Evolutionary conservation across 2,888 invertebrate species (phyloP).

Genomic region (Pseudolycoriella hygida): DNA sequence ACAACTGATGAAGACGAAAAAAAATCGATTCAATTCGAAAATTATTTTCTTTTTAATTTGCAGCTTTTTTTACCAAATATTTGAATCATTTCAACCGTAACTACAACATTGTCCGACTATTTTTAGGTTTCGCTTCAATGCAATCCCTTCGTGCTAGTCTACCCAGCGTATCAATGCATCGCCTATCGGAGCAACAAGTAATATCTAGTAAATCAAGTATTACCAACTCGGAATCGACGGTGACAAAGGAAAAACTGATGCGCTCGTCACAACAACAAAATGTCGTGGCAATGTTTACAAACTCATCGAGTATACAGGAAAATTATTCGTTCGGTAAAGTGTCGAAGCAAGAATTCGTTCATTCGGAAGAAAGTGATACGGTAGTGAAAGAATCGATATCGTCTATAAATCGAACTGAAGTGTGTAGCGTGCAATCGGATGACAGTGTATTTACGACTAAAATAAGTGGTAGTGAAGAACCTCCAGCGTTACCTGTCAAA

Average conservation of each 20-base stretch:
- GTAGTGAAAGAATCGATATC: background rate
- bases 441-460: slow-evolving; percentile 2
- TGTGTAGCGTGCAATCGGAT: too few relatives aligned
- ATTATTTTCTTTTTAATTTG: too few relatives aligned
- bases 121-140: slow-evolving; percentile 39
- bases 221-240: slow-evolving; percentile 6
- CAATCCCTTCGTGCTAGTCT: slow-evolving; percentile 42
- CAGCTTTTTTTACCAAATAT: too few relatives aligned
- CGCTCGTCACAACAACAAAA: slow-evolving; percentile 1
- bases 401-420: background rate
- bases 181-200: slow-evolving; percentile 31
- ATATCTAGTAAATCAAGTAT: slow-evolving; percentile 11
- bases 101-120: background rate
- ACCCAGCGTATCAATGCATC: slow-evolving; percentile 39
- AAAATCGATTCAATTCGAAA: too few relatives aligned
- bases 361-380: background rate
- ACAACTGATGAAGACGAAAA: too few relatives aligned
- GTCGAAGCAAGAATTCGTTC: background rate
- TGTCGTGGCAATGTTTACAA: background rate
- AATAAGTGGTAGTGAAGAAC: slow-evolving; percentile 16
- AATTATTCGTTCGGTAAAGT: background rate
- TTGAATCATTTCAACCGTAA: too few relatives aligned
- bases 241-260: background rate
- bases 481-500: slow-evolving; percentile 45
- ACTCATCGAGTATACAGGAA: background rate